phyloP scores from a whole-genome alignment of 2,888 invertebrate genomes.

The Pollenia amentaria region DNA sequence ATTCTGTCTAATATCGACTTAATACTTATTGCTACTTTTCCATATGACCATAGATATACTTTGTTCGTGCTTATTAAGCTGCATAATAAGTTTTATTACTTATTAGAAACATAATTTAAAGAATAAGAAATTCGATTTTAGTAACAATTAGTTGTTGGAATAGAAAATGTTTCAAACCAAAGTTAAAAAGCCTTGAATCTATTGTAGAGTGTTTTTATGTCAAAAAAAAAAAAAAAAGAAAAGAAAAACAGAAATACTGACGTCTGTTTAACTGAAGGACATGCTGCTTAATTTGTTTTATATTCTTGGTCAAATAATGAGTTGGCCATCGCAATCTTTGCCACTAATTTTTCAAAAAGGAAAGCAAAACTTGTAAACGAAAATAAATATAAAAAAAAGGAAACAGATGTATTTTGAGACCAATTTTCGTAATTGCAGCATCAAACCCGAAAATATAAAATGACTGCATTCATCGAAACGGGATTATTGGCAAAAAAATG shows the following conservation, averaged over 20 bases:
- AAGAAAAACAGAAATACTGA: slow-evolving; percentile 2
- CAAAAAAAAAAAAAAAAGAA: not conserved
- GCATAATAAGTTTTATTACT: no score
- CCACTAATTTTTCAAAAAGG: not conserved
- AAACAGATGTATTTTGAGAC: slow-evolving; percentile 4
- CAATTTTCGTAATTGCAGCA: slow-evolving; percentile 47
- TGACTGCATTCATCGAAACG: slow-evolving; percentile 23
- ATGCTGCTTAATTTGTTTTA: slow-evolving; percentile 53
- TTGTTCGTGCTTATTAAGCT: no score
- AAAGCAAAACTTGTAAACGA: not conserved
- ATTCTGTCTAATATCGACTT: no score
- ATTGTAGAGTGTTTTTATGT: not conserved
- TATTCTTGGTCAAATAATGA: slow-evolving; percentile 61
- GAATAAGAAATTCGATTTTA: no score
- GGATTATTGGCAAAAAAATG: not conserved
- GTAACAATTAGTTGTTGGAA: no score
- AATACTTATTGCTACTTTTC: no score
- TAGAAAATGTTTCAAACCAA: no score
- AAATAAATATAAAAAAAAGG: not conserved
- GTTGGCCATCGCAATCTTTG: slow-evolving; percentile 32
- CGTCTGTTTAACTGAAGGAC: slow-evolving; percentile 26
- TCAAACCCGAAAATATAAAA: not conserved
- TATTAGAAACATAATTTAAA: no score
- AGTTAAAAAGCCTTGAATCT: not conserved
- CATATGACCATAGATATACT: no score